These are phyloP conservation scores for Megastigmus dorsalis DNA, from an alignment of 2,888 invertebrate genomes.

Conservation along the genomic window DNA sequence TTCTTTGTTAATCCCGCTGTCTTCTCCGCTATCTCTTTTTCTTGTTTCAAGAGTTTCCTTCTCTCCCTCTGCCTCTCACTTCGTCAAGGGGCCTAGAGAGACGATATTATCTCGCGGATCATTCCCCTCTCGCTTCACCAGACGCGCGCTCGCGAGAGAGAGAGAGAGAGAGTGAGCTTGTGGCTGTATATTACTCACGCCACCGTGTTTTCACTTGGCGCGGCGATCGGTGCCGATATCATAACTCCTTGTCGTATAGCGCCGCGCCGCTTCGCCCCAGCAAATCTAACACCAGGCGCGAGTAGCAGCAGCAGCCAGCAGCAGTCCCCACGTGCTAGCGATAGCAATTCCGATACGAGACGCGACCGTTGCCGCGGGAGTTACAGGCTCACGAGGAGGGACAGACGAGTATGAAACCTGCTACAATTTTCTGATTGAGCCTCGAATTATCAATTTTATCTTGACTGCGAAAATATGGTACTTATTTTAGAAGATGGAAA, in stretches of 20 bases:
- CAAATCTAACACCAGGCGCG: constrained; percentile 60
- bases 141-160: constrained; percentile 65
- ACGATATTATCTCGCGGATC: constrained; percentile 72
- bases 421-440: no score
- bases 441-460: no score
- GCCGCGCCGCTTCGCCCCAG: constrained; percentile 22
- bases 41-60: background rate
- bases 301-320: constrained; percentile 57
- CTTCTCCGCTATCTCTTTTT: background rate
- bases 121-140: constrained; percentile 68
- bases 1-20: constrained; percentile 2
- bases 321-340: constrained; percentile 62
- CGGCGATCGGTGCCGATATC: constrained; percentile 74
- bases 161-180: constrained; percentile 70
- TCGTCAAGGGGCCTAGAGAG: constrained; percentile 50
- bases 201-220: constrained; percentile 74
- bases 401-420: background rate
- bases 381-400: background rate
- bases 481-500: no score
- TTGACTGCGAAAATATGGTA: no score
- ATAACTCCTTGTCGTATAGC: constrained; percentile 73
- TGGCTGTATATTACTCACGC: constrained; percentile 74
- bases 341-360: constrained; percentile 68
- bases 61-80: constrained; percentile 48
- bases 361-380: constrained; percentile 18